Evolutionary conservation across 2,888 invertebrate genomes (phyloP), one percentile per base, ranked within the genome.

Genomic region (Lampropteryx suffumata): DNA sequence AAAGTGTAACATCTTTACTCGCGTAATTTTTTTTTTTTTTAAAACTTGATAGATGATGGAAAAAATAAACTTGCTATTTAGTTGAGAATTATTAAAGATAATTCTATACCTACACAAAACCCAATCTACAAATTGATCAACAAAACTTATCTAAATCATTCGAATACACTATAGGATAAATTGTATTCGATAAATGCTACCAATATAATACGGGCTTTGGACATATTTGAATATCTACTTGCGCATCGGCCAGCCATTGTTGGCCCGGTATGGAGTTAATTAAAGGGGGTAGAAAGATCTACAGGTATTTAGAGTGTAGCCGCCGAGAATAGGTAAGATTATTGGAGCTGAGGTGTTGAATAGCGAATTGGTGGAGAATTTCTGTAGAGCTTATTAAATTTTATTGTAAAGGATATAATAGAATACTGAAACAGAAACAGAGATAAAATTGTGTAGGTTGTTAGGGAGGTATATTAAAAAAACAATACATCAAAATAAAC

Each of bases 231-330:
- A 90, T 90, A 90, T 90, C 89, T 86, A 79, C 75, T 76, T 70
- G 80, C 76, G 80, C 84, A 88, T 88, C 89, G 86, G 76, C 65
- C 71, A 61, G 75, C 84, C 81, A 87, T 90, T 89, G 89, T 90
- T 86, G 82, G 69, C 88, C 88, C 76, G 83, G 87, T 87, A 89
- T 89, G 90, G 90, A 89, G 88, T 90, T 90, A 90, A 90, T 90
- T 90, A 88, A 87, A 83, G 80, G 83, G 82, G 82, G 80, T 44
- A 50, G 74, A 76, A 79, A 83, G 82, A 84, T 86, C 79, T 80
- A 82, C 72, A 75, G 82, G 86, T 82, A 85, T 88, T 84, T 80
- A 82, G 79, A 79, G 73, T 71, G 69, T 73, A 73, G 68, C 64
- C 65, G 41, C 48, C 43, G 52, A 35, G 69, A 73, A 75, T 71